phyloP scores from a whole-genome alignment of 2,113 vertebrate genomes.

The Acrocephalus arundinaceus region DNA sequence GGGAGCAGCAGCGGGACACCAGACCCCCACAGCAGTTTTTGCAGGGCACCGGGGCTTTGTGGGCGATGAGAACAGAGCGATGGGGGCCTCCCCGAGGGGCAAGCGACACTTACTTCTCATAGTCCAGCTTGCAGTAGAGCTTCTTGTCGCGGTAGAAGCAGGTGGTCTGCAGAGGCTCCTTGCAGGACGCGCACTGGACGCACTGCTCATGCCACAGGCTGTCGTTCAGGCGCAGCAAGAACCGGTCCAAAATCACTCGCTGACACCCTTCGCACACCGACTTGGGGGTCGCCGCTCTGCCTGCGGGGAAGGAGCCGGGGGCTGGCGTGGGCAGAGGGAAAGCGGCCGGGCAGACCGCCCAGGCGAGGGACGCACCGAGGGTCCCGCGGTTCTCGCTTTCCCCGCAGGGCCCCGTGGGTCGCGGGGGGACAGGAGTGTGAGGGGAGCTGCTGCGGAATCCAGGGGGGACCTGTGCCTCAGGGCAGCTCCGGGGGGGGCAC shows the following conservation, averaged over 20 bases:
- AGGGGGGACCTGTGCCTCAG: background rate
- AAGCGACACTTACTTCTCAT: constrained; percentile 85
- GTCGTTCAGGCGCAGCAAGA: constrained; percentile 90
- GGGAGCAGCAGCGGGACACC: background rate
- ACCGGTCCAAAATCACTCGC: constrained; percentile 87
- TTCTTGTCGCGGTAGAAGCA: constrained; percentile 93
- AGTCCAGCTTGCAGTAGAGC: constrained; percentile 94
- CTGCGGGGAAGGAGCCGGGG: constrained; percentile 57
- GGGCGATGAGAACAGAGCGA: rapidly evolving
- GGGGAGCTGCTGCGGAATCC: background rate
- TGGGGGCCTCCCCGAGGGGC: background rate
- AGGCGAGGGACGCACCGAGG: background rate
- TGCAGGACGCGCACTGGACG: constrained; percentile 88
- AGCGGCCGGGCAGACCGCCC: background rate
- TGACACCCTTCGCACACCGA: constrained; percentile 91
- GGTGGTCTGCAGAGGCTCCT: constrained; percentile 86
- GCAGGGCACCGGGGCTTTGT: background rate
- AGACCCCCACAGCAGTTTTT: background rate
- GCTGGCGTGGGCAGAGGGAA: background rate
- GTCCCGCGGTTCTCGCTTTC: background rate
- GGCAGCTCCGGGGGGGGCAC: background rate
- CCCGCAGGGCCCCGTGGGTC: background rate
- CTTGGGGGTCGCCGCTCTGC: constrained; percentile 76
- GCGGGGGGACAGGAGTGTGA: background rate
- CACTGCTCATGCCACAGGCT: constrained; percentile 94